Conservation (phyloP, 2,888 invertebrate species). For the Parthenolecanium corni region DNA sequence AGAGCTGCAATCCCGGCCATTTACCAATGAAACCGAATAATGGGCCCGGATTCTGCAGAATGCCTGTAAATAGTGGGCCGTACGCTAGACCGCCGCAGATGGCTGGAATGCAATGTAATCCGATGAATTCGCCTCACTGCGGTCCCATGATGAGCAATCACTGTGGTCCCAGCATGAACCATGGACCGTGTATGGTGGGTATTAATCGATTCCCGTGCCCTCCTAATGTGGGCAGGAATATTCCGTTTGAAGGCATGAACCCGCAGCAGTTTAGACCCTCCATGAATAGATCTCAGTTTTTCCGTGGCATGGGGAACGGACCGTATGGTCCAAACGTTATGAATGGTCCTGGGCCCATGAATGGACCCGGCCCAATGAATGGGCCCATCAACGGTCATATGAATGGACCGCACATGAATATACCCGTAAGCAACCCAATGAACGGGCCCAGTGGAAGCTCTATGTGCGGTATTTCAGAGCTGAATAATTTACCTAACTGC, state of each 20-base stretch:
- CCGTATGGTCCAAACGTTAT: conserved; percentile 8
- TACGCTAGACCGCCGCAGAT: conserved; percentile 7
- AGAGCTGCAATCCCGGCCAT: conserved; percentile 13
- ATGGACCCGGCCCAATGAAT: background rate
- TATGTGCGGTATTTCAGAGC: conserved; percentile 8
- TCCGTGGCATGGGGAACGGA: conserved; percentile 5
- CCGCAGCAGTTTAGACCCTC: conserved; percentile 12
- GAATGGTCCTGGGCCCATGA: background rate
- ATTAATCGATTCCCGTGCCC: conserved; percentile 12
- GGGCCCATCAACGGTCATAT: too few species aligned
- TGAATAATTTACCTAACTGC: conserved; percentile 1
- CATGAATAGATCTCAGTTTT: conserved; percentile 25
- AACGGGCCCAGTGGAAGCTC: too few species aligned
- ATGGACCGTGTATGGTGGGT: conserved; percentile 10
- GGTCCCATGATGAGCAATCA: conserved; percentile 17
- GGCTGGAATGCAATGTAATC: conserved; percentile 4
- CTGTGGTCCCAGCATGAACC: conserved; percentile 15
- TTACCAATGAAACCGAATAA: conserved; percentile 16
- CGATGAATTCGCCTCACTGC: conserved; percentile 11
- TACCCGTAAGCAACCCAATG: too few species aligned
- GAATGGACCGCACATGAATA: background rate
- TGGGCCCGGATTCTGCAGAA: conserved; percentile 6
- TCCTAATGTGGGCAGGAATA: conserved; percentile 10
- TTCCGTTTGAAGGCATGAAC: conserved; percentile 21
- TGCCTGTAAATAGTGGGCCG: conserved; percentile 8